Conservation (phyloP, 2,888 invertebrate genomes). For the Prenolepis imparis region DNA sequence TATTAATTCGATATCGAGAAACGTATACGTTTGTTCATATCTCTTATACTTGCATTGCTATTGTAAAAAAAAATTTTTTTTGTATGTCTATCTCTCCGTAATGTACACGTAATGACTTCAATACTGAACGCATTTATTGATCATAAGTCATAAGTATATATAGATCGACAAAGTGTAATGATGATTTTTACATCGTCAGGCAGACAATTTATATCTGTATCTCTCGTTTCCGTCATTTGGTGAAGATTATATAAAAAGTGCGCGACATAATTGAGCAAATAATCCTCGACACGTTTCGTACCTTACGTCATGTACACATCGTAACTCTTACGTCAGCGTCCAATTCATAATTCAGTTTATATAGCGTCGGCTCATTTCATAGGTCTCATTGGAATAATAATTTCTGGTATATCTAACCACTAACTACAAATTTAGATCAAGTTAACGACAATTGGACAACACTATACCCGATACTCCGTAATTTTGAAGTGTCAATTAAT, state of each 20-base stretch:
- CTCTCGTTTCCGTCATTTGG: not conserved
- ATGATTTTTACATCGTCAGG: not conserved
- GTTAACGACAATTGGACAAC: not conserved
- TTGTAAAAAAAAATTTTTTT: not conserved
- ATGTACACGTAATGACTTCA: not conserved
- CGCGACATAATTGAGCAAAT: slow-evolving; percentile 14
- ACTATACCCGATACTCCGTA: not conserved
- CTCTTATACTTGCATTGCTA: not conserved
- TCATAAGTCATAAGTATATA: not conserved
- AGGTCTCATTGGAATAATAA: not conserved
- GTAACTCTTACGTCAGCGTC: slow-evolving; percentile 18
- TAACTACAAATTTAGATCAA: slow-evolving; percentile 31
- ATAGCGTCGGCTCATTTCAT: slow-evolving; percentile 11
- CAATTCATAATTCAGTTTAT: slow-evolving; percentile 36
- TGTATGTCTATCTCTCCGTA: not conserved
- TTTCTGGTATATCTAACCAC: not conserved
- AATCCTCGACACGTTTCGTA: not conserved
- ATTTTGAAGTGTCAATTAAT: slow-evolving; percentile 17
- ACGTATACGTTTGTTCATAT: not conserved
- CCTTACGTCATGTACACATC: not conserved
- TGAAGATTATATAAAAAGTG: not conserved
- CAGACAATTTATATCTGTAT: not conserved
- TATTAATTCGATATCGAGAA: not conserved
- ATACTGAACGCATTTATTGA: not conserved
- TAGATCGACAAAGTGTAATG: not conserved